Conservation (phyloP, 2,113 vertebrate species). For the Helogale parvula region DNA sequence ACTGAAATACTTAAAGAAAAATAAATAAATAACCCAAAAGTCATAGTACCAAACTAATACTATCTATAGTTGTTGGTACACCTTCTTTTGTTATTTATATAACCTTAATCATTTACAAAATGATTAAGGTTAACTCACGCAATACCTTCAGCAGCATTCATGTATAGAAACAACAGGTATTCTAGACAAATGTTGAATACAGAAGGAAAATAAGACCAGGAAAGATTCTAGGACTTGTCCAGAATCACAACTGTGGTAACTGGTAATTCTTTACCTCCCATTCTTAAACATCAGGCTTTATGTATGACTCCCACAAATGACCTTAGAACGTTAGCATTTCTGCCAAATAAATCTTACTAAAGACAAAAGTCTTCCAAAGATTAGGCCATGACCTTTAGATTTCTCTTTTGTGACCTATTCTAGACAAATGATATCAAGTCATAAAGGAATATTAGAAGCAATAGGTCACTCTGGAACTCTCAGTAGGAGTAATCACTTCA, state of each 20-base stretch:
- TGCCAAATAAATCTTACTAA: not conserved
- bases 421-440: conserved; percentile 12
- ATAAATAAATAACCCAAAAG: conserved; percentile 10
- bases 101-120: not conserved
- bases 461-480: not conserved
- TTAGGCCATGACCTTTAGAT: not conserved
- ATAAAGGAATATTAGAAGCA: conserved; percentile 20
- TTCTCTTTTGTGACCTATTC: conserved; percentile 20
- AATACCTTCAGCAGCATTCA: not conserved
- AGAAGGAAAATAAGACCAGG: conserved; percentile 1
- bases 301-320: not conserved
- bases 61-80: not conserved
- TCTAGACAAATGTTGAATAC: not conserved
- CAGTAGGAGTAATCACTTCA: not conserved
- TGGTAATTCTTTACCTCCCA: not conserved
- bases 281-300: not conserved
- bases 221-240: not conserved
- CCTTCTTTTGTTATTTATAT: not conserved
- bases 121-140: not conserved
- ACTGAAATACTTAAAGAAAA: not conserved
- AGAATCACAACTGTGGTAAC: not conserved
- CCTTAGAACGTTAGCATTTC: not conserved
- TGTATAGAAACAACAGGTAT: not conserved
- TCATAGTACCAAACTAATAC: not conserved
- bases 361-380: not conserved